Evolutionary conservation across 2,113 vertebrate genomes (phyloP), one percentile per base, ranked within the genome.

Genomic region (Dasypus novemcinctus): DNA sequence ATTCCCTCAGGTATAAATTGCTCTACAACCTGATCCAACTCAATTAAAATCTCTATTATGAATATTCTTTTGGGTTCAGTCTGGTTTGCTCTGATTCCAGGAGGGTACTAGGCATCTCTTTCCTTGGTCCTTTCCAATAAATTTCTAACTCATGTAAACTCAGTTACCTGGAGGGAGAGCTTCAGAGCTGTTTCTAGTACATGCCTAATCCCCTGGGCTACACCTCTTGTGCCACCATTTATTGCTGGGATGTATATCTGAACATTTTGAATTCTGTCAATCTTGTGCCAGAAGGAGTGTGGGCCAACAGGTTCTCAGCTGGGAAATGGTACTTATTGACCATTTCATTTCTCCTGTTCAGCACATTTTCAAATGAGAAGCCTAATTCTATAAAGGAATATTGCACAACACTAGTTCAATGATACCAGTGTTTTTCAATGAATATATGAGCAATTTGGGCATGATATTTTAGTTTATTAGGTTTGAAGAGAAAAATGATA

Each of bases 381-480:
- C 87, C 2, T 31, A n/a, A 82, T 68, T 66, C 12, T 38, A 13
- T 5, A 85, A 11, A 49, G 5, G 21, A 87, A 33, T 2, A 10
- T 85, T 43, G 8, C 5, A 29, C 14, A 29, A 1, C 9, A 0
- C 14, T 81, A 66, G 1, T 3, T 72, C 41, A 86, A 57, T 11
- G 7, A 21, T n/a, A 1, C 1, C 2, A 49, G 81, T 63, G 3
- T 4, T 43, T 2, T 1, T 7, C 25, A 91, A 27, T 33, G 2
- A 94, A 41, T 68, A n/a, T 54, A 36, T 13, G 46, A 17, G 63
- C 27, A 27, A 90, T 38, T 49, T 63, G 80, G 3, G 63, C 25
- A 91, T 23, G 8, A 25, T 52, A 74, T 33, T n/a, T 96, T 87
- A 46, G 9, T 49, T 91, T 82, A 23, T 82, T 23, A 79, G 1